These are phyloP conservation scores for Corythornis leucogaster DNA, from an alignment of 2,797 vertebrate species.

Conservation along the genomic window DNA sequence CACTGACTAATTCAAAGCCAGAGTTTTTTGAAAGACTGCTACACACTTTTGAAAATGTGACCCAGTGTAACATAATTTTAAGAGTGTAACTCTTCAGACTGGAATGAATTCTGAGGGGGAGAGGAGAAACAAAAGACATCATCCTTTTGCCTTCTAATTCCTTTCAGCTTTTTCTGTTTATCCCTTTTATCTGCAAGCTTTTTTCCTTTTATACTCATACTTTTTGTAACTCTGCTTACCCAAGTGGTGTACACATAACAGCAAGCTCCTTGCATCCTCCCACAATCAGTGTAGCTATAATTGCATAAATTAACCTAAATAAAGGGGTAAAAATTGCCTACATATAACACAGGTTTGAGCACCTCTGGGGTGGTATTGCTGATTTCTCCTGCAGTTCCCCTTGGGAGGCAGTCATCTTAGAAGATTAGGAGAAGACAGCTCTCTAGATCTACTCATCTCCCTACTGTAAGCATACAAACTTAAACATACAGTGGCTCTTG, in stretches of 20 bases:
- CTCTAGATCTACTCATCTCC: background rate
- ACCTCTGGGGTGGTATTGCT: background rate
- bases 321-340: background rate
- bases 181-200: background rate
- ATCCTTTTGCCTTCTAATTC: background rate
- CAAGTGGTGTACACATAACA: background rate
- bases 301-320: background rate
- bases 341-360: background rate
- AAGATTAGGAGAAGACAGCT: background rate
- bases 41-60: background rate
- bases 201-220: background rate
- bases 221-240: background rate
- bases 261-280: background rate
- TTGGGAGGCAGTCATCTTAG: background rate
- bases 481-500: background rate
- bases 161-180: background rate
- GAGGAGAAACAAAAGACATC: background rate
- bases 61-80: background rate
- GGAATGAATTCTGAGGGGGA: background rate
- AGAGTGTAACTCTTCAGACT: background rate
- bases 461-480: background rate
- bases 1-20: background rate
- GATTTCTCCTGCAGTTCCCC: background rate
- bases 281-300: background rate
- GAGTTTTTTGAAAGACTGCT: background rate